These are phyloP conservation scores for Magallana ariakensis DNA, from an alignment of 1,140 invertebrate species.

Conservation along the genomic window DNA sequence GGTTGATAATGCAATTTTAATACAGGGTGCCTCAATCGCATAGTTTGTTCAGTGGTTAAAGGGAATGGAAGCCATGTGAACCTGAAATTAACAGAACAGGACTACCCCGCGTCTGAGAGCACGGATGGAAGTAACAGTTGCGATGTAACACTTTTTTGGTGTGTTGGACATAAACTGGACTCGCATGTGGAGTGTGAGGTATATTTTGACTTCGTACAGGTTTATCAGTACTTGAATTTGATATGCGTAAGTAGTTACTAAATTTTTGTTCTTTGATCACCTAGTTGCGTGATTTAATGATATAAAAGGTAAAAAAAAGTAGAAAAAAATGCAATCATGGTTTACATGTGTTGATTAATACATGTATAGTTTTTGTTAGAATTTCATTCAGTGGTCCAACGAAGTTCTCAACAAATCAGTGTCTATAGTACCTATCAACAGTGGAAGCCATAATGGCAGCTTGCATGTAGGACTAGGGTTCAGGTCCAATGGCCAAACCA, in stretches of 20 bases:
- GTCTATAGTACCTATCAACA: neutral
- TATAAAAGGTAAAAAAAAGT: too few relatives aligned
- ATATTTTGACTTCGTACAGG: neutral
- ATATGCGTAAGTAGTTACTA: too few relatives aligned
- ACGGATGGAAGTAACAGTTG: neutral
- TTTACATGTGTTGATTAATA: neutral
- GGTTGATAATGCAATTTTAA: too few relatives aligned
- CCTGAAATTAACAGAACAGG: too few relatives aligned
- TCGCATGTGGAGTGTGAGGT: neutral
- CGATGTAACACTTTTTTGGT: neutral
- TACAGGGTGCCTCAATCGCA: too few relatives aligned
- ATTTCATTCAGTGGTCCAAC: neutral
- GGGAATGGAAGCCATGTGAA: too few relatives aligned
- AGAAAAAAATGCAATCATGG: too few relatives aligned
- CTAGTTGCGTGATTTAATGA: too few relatives aligned
- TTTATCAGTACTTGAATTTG: too few relatives aligned
- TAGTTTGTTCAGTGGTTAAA: too few relatives aligned
- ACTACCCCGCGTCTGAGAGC: too few relatives aligned
- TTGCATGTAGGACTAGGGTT: neutral
- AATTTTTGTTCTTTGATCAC: neutral
- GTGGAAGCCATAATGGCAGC: neutral
- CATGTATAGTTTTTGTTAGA: neutral
- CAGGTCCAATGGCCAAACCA: neutral
- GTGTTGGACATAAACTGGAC: neutral
- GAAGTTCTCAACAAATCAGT: neutral